Base-by-base conservation (phyloP, 2,888 invertebrate species). In the Thymelicus sylvestris region DNA sequence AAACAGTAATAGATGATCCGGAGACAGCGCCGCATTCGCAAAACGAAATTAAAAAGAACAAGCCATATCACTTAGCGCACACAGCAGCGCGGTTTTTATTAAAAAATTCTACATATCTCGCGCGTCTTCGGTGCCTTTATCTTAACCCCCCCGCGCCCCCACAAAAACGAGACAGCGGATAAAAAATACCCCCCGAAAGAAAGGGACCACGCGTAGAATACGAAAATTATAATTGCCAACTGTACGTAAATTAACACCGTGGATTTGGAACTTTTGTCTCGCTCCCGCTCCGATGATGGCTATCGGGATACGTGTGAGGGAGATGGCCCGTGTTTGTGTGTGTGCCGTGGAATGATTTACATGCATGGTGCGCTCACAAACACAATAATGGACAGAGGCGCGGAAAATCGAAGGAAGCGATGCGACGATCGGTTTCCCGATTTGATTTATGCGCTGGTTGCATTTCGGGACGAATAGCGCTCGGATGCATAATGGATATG, bases 21-120 rank as follows among this genome's bases (percentile, higher is more conserved):
- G 81, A 82, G 78, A 85, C 84, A 82, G 81, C 85, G 83, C 83
- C 83, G 86, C 89, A 87, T 86, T 87, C 90, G 83, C 87, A 90
- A 79, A 83, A 92, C 92, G 88, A 92, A 93, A 93, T 93, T 93
- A 93, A 93, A 93, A 93, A 92, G 92, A 93, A 92, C 92, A 92
- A 91, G 92, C 86, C 92, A 92, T 92, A 93, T 93, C 93, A 93
- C 92, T 93, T 93, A 93, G 92, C 88, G 92, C 92, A 92, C 93
- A 92, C 92, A 89, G 90, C 86, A 85, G 88, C 91, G 90, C 86
- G 89, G 88, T 88, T 92, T 89, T 92, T 92, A 90, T 91, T 91
- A 90, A 92, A 92, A 92, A 92, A 89, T 89, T 90, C 93, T 92
- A 93, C 93, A 93, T 93, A 93, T 93, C 93, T 90, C 86, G 86